A percentile compares a stretch with the other conserved stretches of the same genome.
phyloP scores from a whole-genome alignment of 1,140 invertebrate species.

The Pteromalus puparum region DNA sequence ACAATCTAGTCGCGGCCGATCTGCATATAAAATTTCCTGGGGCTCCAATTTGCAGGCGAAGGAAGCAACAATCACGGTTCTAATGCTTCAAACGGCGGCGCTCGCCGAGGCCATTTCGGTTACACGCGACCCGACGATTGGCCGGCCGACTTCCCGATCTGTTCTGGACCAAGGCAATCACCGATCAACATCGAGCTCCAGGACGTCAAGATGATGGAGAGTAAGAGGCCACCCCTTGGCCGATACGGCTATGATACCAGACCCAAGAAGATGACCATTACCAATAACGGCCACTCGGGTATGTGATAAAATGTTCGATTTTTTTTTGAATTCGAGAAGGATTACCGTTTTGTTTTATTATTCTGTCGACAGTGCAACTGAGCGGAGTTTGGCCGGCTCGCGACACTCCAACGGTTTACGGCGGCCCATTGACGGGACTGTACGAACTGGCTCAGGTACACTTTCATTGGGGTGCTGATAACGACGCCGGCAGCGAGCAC shows the following conservation, averaged over 20 bases:
- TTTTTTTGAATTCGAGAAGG: not conserved
- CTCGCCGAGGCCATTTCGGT: slow-evolving; percentile 14
- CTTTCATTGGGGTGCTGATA: slow-evolving; percentile 85
- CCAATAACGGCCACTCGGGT: slow-evolving; percentile 84
- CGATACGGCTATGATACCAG: slow-evolving; percentile 77
- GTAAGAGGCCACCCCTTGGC: slow-evolving; percentile 71
- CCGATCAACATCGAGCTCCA: slow-evolving; percentile 65
- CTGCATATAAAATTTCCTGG: slow-evolving; percentile 28
- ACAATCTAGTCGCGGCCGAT: not conserved
- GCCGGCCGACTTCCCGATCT: slow-evolving; percentile 49
- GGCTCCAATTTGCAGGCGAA: slow-evolving; percentile 31
- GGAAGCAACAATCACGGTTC: slow-evolving; percentile 27
- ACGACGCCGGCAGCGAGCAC: slow-evolving; percentile 89
- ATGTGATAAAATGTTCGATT: not conserved
- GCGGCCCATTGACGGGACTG: slow-evolving; percentile 81
- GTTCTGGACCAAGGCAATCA: slow-evolving; percentile 63
- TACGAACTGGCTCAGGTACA: slow-evolving; percentile 88
- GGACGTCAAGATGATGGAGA: slow-evolving; percentile 33
- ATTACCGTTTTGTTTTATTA: not conserved
- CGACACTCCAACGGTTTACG: slow-evolving; percentile 75
- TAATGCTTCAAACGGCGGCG: not conserved
- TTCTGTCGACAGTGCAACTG: slow-evolving; percentile 67
- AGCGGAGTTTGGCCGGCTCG: slow-evolving; percentile 73
- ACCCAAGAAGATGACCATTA: slow-evolving; percentile 74
- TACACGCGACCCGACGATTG: slow-evolving; percentile 55